Evolutionary conservation across 2,113 vertebrate species (phyloP).

Genomic region (Neodon shergylaensis): DNA sequence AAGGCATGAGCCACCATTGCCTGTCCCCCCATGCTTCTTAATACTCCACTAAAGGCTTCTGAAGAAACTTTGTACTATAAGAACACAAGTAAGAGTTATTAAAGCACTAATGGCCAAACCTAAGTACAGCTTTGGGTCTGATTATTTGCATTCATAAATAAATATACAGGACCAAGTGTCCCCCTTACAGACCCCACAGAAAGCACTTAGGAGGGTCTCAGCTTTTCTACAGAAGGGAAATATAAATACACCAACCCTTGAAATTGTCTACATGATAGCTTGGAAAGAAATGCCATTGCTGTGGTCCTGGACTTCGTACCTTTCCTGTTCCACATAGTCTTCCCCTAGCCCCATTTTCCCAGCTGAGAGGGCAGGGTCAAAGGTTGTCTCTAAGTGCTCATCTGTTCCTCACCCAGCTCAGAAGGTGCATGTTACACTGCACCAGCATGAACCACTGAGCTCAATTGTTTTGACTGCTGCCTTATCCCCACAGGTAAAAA

Average conservation of each 20-base stretch:
- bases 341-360: background rate
- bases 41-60: background rate
- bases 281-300: background rate
- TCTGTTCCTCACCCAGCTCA: background rate
- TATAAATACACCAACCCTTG: background rate
- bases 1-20: too few relatives aligned
- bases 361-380: background rate
- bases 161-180: background rate
- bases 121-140: background rate
- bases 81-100: background rate
- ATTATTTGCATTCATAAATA: background rate
- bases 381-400: background rate
- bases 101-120: background rate
- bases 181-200: background rate
- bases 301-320: background rate
- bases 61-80: background rate
- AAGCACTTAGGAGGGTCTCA: background rate
- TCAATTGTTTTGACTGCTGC: background rate
- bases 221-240: background rate
- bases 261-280: background rate
- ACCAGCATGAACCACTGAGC: background rate
- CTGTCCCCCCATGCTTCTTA: background rate
- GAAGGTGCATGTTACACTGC: background rate
- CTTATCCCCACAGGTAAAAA: constrained; percentile 82
- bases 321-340: background rate